Percentiles rank a stretch among this genome's conserved stretches.
Conservation (phyloP, 2,888 invertebrate species). For the Aphidius colemani region DNA sequence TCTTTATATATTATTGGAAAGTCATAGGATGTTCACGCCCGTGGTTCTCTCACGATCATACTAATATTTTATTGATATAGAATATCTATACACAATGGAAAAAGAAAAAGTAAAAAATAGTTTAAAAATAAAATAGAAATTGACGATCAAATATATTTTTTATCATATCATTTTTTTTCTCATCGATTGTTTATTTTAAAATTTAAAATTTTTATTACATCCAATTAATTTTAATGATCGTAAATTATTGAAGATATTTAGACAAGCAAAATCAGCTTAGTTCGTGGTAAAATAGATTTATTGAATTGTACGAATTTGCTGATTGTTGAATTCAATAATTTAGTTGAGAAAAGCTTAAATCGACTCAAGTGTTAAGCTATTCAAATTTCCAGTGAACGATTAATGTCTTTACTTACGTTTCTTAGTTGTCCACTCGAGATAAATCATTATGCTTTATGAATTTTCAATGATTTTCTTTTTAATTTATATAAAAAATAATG, state of each 20-base stretch:
- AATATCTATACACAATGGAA: slow-evolving; percentile 10
- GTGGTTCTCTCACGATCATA: slow-evolving; percentile 44
- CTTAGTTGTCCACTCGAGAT: slow-evolving; percentile 38
- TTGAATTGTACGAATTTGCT: slow-evolving; percentile 11
- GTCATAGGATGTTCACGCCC: slow-evolving; percentile 50
- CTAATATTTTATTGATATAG: slow-evolving; percentile 42
- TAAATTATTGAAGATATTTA: slow-evolving; percentile 3
- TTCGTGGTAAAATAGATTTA: slow-evolving; percentile 1
- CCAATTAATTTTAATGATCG: neutral
- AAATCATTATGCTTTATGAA: slow-evolving; percentile 36
- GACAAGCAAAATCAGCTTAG: slow-evolving; percentile 12
- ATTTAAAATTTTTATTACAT: neutral
- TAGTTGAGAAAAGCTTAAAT: too few species aligned
- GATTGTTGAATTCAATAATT: too few species aligned
- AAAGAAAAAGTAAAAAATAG: neutral
- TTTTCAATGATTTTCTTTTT: slow-evolving; percentile 4
- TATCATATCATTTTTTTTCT: neutral
- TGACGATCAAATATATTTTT: neutral
- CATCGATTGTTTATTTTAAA: neutral
- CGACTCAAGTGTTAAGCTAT: neutral
- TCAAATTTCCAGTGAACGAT: slow-evolving; percentile 15
- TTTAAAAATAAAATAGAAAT: slow-evolving; percentile 7
- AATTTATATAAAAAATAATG: neutral
- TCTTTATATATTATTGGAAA: slow-evolving; percentile 50
- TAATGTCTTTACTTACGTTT: slow-evolving; percentile 9